A percentile compares a stretch with the other conserved stretches of the same genome.
phyloP scores from a whole-genome alignment of 2,113 vertebrate genomes.

The Peucedramus taeniatus region DNA sequence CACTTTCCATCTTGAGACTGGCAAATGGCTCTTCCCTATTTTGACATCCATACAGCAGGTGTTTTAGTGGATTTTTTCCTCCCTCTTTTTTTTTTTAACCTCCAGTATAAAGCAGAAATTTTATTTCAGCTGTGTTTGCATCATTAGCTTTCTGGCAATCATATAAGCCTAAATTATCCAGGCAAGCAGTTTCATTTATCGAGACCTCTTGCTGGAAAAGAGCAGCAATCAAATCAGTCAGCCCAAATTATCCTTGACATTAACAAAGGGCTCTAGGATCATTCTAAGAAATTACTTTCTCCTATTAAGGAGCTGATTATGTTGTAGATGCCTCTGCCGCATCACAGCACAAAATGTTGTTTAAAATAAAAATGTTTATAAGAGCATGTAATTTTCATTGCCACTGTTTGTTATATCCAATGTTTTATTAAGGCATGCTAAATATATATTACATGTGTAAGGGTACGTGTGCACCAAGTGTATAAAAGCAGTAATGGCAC shows the following conservation, averaged over 20 bases:
- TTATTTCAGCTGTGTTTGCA: conserved; percentile 65
- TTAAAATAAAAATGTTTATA: conserved; percentile 25
- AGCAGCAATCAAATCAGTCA: conserved; percentile 66
- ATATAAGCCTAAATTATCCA: conserved; percentile 63
- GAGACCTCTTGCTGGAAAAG: conserved; percentile 54
- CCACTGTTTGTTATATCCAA: conserved; percentile 2
- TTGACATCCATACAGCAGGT: neutral
- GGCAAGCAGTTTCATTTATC: conserved; percentile 56
- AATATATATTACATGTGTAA: neutral
- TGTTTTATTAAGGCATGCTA: conserved; percentile 4
- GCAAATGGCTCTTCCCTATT: neutral
- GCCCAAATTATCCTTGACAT: conserved; percentile 63
- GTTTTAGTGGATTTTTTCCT: neutral
- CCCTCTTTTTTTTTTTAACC: accelerated
- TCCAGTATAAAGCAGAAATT: conserved; percentile 18
- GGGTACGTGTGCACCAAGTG: neutral
- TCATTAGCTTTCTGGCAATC: conserved; percentile 63
- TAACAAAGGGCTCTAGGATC: conserved; percentile 62
- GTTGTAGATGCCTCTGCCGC: neutral
- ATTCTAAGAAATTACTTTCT: conserved; percentile 59
- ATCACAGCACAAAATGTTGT: neutral
- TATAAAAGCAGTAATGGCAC: neutral
- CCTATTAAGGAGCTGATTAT: conserved; percentile 42
- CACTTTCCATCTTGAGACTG: neutral
- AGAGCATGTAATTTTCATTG: conserved; percentile 38